Percentiles rank a stretch among this genome's conserved stretches.
phyloP scores from a whole-genome alignment of 1,140 invertebrate species.

The Drosophila sproati region DNA sequence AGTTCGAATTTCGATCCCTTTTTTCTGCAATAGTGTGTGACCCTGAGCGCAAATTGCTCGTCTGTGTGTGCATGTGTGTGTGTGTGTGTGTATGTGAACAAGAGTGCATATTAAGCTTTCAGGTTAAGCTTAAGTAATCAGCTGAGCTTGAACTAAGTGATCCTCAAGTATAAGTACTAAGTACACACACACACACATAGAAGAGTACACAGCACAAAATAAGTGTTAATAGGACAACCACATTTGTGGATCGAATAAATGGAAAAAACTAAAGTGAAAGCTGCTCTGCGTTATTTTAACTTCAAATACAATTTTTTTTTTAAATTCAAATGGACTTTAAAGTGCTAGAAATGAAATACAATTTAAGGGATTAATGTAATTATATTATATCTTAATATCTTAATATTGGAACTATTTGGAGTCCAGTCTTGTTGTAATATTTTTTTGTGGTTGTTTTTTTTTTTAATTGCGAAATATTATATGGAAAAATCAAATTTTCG shows the following conservation, averaged over 20 bases:
- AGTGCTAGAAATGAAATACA: too few relatives aligned
- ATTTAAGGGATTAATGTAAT: too few relatives aligned
- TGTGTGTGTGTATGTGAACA: not conserved
- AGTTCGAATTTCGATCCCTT: slow-evolving; percentile 25
- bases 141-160: slow-evolving; percentile 48
- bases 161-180: slow-evolving; percentile 33
- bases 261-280: not conserved
- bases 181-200: not conserved
- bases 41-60: slow-evolving; percentile 33
- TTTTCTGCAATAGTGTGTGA: slow-evolving; percentile 23
- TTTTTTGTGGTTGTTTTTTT: too few relatives aligned
- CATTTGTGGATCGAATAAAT: not conserved
- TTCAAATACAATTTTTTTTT: not conserved
- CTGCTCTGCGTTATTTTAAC: not conserved
- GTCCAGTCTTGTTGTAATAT: too few relatives aligned
- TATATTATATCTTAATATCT: too few relatives aligned
- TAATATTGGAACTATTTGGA: too few relatives aligned
- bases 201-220: slow-evolving; percentile 11
- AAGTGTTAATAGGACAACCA: not conserved
- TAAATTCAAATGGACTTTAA: too few relatives aligned
- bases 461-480: too few relatives aligned
- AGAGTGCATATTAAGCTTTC: slow-evolving; percentile 17
- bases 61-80: slow-evolving; percentile 6
- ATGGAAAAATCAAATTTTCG: too few relatives aligned
- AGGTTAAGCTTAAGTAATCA: slow-evolving; percentile 30